Evolutionary conservation across 2,888 invertebrate genomes (phyloP).

Genomic region (Watsonalla binaria): DNA sequence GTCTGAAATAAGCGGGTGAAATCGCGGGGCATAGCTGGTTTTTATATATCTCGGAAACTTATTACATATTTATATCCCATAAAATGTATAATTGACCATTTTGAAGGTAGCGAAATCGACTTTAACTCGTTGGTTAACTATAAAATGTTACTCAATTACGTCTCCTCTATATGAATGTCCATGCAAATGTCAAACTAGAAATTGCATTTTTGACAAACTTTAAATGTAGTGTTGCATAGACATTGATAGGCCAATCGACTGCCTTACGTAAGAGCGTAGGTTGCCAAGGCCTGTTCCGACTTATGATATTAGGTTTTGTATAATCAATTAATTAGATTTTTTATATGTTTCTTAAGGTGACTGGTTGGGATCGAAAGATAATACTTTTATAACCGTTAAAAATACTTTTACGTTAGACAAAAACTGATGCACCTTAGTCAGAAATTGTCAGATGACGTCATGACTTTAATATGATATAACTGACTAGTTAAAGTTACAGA

Average conservation of each 20-base stretch:
- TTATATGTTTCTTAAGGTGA: slow-evolving; percentile 23
- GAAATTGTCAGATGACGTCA: too few species aligned
- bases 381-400: slow-evolving; percentile 2
- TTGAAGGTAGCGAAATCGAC: background rate
- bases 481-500: too few species aligned
- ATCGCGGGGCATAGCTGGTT: too few species aligned
- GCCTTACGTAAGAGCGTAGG: slow-evolving; percentile 5
- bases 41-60: too few species aligned
- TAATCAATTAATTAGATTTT: slow-evolving; percentile 4
- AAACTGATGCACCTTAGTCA: too few species aligned
- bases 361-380: background rate
- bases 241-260: slow-evolving; percentile 4
- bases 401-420: background rate
- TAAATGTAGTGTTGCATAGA: slow-evolving; percentile 4
- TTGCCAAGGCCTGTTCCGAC: slow-evolving; percentile 19
- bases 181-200: background rate
- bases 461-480: too few species aligned
- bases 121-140: too few species aligned
- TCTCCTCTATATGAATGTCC: background rate
- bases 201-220: background rate
- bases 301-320: slow-evolving; percentile 18
- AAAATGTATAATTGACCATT: background rate
- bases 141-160: background rate
- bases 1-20: too few species aligned
- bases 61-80: too few species aligned